Evolutionary conservation across 1,140 invertebrate genomes (phyloP).

Genomic region (Camponotus vicinus): DNA sequence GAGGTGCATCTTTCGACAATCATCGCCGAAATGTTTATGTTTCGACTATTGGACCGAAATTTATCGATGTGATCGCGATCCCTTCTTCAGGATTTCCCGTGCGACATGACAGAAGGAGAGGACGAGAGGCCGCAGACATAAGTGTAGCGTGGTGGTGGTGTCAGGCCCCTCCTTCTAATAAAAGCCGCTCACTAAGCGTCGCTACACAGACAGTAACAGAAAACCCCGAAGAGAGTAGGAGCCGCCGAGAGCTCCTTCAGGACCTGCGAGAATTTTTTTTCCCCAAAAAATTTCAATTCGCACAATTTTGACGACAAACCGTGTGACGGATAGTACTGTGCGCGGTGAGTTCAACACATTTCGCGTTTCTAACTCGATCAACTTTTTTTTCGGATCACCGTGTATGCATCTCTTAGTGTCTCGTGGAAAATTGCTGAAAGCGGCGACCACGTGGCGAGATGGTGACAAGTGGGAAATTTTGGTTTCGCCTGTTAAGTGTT

Average conservation of each 20-base stretch:
- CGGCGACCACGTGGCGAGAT: conserved; percentile 56
- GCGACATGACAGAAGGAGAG: conserved; percentile 47
- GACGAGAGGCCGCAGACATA: conserved; percentile 74
- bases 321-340: conserved; percentile 77
- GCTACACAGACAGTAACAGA: conserved; percentile 86
- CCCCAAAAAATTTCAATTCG: conserved; percentile 26
- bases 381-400: not conserved
- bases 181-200: conserved; percentile 85
- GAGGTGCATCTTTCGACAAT: not conserved
- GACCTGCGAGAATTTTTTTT: conserved; percentile 55
- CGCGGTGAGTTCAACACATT: conserved; percentile 78
- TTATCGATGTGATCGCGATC: conserved; percentile 60
- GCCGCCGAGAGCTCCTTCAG: conserved; percentile 80
- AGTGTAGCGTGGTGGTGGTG: conserved; percentile 84
- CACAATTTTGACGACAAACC: conserved; percentile 37
- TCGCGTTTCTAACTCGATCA: conserved; percentile 3
- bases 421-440: conserved; percentile 14
- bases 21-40: not conserved
- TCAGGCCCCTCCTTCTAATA: conserved; percentile 86
- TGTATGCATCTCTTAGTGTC: conserved; percentile 44
- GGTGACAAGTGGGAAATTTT: conserved; percentile 54
- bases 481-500: conserved; percentile 20
- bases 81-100: conserved; percentile 74
- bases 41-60: conserved; percentile 18
- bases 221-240: conserved; percentile 82